Evolutionary conservation across 2,113 vertebrate genomes (phyloP), one percentile per base, ranked within the genome.

Genomic region (Hystrix brachyura): DNA sequence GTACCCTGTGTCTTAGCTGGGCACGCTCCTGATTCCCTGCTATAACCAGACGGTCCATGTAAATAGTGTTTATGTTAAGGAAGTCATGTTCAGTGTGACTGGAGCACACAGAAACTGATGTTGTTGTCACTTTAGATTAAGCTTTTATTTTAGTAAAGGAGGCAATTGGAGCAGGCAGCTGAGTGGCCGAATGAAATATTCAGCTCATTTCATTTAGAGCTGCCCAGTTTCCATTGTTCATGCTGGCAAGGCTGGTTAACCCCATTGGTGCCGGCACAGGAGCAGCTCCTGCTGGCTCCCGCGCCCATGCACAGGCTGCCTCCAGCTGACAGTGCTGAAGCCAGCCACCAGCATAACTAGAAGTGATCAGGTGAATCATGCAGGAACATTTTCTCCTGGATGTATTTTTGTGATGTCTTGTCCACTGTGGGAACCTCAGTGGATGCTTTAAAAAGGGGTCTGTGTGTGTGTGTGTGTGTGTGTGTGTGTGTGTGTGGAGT

Each of bases 81-180:
- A 99, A 99, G 99, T 99, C 99, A 99, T 99, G 99, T 99, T 99
- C 99, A 98, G 98, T 99, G 99, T 99, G 99, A 99, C 99, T 99
- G 98, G 98, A 98, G 98, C 98, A 99, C 99, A 98, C 97, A 98
- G 98, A 99, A 99, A 98, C 99, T 98, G 99, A 99, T 99, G 99
- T 99, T 99, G 99, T 99, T 99, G 99, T 99, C 99, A 99, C 98
- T 98, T 99, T 98, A 98, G 98, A 98, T 99, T 99, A 99, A 99
- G 98, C 98, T 98, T 98, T 98, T 98, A 93, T 98, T 99, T 99
- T 98, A 99, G 98, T 98, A 98, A 97, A 98, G 98, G 98, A 98
- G 98, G 98, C 99, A 98, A 99, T 98, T 98, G 98, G 98, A 98
- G 98, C 98, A 98, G 99, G 99, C 99, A 99, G 98, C 99, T 98